Evolutionary conservation across 2,113 vertebrate species (phyloP), one percentile per base, ranked within the genome.

Genomic region (Scytalopus superciliaris): DNA sequence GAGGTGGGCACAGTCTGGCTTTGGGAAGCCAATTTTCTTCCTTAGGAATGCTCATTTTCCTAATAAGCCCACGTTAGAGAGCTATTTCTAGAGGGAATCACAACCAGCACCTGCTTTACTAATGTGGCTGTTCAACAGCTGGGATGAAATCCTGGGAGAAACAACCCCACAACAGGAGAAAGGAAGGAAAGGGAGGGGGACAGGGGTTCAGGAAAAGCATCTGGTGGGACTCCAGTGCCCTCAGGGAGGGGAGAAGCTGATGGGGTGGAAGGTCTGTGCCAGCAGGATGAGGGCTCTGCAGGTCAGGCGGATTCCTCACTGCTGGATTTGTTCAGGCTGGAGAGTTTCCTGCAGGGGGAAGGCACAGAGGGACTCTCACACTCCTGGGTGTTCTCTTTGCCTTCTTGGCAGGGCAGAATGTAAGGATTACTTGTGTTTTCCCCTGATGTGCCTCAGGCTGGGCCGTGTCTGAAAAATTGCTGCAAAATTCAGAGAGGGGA

Each of bases 111-210:
- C 44, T 49, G 30, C 35, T 73, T 42, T 18, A 12, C 17, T 31
- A 10, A 37, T 9, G 45, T 55, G 85, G 40, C 17, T 79, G 52
- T 27, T 60, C 55, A 62, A 33, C 30, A 76, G 45, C 64, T 37
- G 79, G 73, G 81, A 35, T 19, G n/a, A 42, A 56, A 55, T 44
- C 30, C 25, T 37, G 11, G n/a, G 19, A 52, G 72, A 6, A 62
- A 5, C 2, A 13, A 18, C 9, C 9, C 35, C 5, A 5, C 45
- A 23, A 3, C 25, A 33, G 40, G 35, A 9, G 0, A 9, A 31
- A 52, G 73, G 62, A 17, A 28, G 30, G 53, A 55, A 31, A 52
- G 60, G 69, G n/a, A 80, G 56, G 50, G 42, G 80, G 77, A 13
- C 69, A 57, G 74, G 42, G 47, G 12, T 1, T 49, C 16, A 7